phyloP scores from a whole-genome alignment of 2,113 vertebrate species.

The Stictonetta naevosa region DNA sequence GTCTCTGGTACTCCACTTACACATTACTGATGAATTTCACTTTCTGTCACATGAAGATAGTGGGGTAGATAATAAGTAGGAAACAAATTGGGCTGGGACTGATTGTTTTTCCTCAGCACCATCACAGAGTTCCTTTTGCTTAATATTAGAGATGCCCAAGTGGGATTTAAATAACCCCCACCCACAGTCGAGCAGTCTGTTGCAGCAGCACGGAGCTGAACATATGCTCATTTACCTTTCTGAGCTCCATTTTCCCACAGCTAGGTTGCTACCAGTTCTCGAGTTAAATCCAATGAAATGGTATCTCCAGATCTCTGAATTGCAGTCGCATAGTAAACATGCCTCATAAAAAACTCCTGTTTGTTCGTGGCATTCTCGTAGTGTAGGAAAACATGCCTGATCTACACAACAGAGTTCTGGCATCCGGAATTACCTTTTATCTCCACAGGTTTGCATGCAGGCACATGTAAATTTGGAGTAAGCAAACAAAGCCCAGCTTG shows the following conservation, averaged over 20 bases:
- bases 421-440: constrained; percentile 30
- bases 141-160: not conserved
- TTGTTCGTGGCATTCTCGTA: not conserved
- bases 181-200: not conserved
- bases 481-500: constrained; percentile 61
- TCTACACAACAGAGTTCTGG: not conserved
- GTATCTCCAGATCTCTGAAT: not conserved
- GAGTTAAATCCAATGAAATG: not conserved
- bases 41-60: not conserved
- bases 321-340: not conserved
- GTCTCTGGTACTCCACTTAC: not conserved
- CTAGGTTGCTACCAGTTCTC: not conserved
- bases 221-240: not conserved
- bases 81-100: not conserved
- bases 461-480: constrained; percentile 30
- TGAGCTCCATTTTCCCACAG: fast-evolving
- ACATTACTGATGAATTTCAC: not conserved
- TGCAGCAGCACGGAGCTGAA: not conserved
- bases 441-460: constrained; percentile 59
- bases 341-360: not conserved
- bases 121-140: not conserved
- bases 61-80: not conserved
- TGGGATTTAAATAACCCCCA: not conserved
- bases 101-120: not conserved
- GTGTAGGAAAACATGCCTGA: not conserved